A percentile compares a stretch with the other conserved stretches of the same genome.
phyloP scores from a whole-genome alignment of 2,888 invertebrate species.

The Schrankia costaestrigalis region DNA sequence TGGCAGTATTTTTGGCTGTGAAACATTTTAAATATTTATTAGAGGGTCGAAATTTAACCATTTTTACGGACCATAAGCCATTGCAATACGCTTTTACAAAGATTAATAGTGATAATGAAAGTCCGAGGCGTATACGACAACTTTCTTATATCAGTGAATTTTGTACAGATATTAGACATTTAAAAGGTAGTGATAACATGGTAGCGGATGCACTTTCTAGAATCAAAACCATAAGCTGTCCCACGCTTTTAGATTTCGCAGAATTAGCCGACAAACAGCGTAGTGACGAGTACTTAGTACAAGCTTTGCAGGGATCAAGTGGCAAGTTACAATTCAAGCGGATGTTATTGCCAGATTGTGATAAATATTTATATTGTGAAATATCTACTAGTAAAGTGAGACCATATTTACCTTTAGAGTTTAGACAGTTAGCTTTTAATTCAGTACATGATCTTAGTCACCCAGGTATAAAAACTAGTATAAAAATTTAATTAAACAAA shows the following conservation, averaged over 20 bases:
- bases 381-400: not conserved
- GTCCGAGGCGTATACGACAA: not conserved
- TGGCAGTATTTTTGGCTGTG: not conserved
- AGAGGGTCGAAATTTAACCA: not conserved
- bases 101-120: conserved; percentile 1
- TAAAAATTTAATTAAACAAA: not conserved
- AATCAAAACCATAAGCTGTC: conserved; percentile 2
- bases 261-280: not conserved
- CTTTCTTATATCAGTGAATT: not conserved
- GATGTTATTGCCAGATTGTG: not conserved
- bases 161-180: not conserved
- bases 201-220: not conserved
- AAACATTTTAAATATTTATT: conserved; percentile 1
- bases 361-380: conserved; percentile 2
- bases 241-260: not conserved
- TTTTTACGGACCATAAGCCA: conserved; percentile 1
- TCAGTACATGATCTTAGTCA: not conserved
- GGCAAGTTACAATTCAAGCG: not conserved
- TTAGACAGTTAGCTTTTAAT: not conserved
- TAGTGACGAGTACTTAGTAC: not conserved
- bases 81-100: not conserved
- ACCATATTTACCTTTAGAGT: not conserved
- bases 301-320: not conserved
- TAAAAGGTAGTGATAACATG: not conserved
- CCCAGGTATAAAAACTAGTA: conserved; percentile 1